Percentiles rank a stretch among this genome's conserved stretches.
Evolutionary conservation across 2,888 invertebrate species (phyloP).

Genomic region (Drymonia ruficornis): DNA sequence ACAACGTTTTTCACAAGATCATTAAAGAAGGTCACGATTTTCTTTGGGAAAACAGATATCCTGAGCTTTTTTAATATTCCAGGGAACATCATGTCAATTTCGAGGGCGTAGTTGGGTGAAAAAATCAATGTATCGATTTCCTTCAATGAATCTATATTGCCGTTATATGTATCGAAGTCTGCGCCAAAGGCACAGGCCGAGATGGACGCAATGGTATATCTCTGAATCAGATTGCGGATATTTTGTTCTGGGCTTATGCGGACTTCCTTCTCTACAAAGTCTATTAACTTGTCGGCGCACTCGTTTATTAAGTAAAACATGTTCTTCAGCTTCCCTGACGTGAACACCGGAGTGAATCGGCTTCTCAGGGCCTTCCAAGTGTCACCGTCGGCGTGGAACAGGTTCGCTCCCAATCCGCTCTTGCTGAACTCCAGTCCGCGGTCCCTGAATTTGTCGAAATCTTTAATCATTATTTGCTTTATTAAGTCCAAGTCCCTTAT

Average conservation of each 20-base stretch:
- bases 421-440: too few relatives aligned
- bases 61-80: conserved; percentile 50
- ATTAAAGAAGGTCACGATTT: conserved; percentile 41
- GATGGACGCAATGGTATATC: conserved; percentile 50
- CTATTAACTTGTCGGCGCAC: conserved; percentile 46
- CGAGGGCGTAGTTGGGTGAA: conserved; percentile 22
- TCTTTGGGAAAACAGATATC: conserved; percentile 40
- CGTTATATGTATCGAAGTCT: conserved; percentile 39
- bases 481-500: background rate
- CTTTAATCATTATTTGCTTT: background rate
- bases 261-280: conserved; percentile 32
- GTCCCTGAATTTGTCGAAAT: background rate
- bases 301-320: conserved; percentile 36
- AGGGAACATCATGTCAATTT: conserved; percentile 55
- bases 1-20: conserved; percentile 43
- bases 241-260: conserved; percentile 38
- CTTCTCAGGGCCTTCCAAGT: conserved; percentile 17
- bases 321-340: conserved; percentile 17
- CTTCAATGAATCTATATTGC: conserved; percentile 27
- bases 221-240: conserved; percentile 44
- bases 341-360: conserved; percentile 21
- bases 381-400: conserved; percentile 47
- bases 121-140: conserved; percentile 35
- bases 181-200: conserved; percentile 55
- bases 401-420: too few relatives aligned